phyloP scores from a whole-genome alignment of 1,140 invertebrate genomes.

The Trichoplusia ni region DNA sequence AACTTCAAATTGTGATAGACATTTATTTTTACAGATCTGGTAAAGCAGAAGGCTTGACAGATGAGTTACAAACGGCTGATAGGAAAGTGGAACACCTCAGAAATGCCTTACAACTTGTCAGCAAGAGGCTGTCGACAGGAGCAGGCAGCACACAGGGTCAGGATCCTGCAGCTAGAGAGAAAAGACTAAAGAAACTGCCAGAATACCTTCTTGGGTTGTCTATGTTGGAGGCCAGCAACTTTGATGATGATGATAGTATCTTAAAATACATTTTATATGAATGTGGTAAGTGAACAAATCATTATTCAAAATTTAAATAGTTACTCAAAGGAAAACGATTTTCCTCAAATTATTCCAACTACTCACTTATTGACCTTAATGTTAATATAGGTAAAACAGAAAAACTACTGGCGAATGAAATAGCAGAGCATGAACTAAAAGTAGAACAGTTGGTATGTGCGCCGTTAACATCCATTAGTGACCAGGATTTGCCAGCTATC shows the following conservation, averaged over 20 bases:
- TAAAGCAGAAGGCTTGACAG: conserved; percentile 92
- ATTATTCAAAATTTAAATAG: too few relatives aligned
- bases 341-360: too few relatives aligned
- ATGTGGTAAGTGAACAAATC: conserved; percentile 78
- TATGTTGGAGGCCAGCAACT: conserved; percentile 82
- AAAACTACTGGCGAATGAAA: conserved; percentile 90
- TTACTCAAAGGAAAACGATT: too few relatives aligned
- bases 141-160: conserved; percentile 81
- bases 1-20: conserved; percentile 8
- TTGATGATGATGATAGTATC: conserved; percentile 82
- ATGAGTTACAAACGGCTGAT: conserved; percentile 93
- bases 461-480: conserved; percentile 90
- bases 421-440: conserved; percentile 92
- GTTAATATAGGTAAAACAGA: conserved; percentile 91
- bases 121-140: conserved; percentile 84
- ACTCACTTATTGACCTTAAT: too few relatives aligned
- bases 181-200: conserved; percentile 84
- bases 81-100: conserved; percentile 93
- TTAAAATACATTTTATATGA: conserved; percentile 82
- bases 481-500: conserved; percentile 94
- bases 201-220: conserved; percentile 82
- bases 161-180: conserved; percentile 87
- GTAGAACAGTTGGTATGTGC: conserved; percentile 91
- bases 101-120: conserved; percentile 86
- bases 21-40: conserved; percentile 85